Percentiles rank a stretch among this genome's conserved stretches.
Evolutionary conservation across 2,113 vertebrate species (phyloP).

Genomic region (Dromiciops gliroides): DNA sequence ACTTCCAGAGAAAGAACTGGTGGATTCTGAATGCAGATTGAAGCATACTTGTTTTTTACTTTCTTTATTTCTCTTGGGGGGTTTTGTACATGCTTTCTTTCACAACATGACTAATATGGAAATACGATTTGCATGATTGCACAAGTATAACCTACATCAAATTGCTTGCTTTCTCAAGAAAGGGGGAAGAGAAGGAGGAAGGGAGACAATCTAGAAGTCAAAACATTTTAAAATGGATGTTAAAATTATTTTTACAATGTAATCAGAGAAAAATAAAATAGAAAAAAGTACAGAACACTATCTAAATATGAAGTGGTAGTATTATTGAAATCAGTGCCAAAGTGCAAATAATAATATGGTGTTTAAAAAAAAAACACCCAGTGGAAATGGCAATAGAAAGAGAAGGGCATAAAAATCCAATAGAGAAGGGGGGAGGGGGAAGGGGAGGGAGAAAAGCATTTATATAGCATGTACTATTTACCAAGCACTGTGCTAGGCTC

Average conservation of each 20-base stretch:
- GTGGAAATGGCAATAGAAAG: background rate
- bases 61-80: background rate
- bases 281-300: background rate
- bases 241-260: too few relatives aligned
- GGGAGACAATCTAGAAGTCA: too few relatives aligned
- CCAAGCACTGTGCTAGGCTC: background rate
- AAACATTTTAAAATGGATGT: too few relatives aligned
- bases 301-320: background rate
- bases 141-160: too few relatives aligned
- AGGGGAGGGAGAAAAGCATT: background rate
- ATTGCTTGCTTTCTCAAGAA: too few relatives aligned
- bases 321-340: background rate
- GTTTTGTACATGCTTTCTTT: too few relatives aligned
- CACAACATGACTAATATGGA: too few relatives aligned
- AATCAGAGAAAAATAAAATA: too few relatives aligned
- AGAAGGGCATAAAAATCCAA: background rate
- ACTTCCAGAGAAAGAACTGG: background rate
- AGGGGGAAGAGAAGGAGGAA: too few relatives aligned
- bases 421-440: background rate
- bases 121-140: too few relatives aligned
- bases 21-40: background rate
- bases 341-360: background rate
- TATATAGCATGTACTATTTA: background rate
- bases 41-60: too few relatives aligned
- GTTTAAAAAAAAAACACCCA: background rate